Base-by-base conservation (phyloP, 2,113 vertebrate species). In the Catharus fuscescens region DNA sequence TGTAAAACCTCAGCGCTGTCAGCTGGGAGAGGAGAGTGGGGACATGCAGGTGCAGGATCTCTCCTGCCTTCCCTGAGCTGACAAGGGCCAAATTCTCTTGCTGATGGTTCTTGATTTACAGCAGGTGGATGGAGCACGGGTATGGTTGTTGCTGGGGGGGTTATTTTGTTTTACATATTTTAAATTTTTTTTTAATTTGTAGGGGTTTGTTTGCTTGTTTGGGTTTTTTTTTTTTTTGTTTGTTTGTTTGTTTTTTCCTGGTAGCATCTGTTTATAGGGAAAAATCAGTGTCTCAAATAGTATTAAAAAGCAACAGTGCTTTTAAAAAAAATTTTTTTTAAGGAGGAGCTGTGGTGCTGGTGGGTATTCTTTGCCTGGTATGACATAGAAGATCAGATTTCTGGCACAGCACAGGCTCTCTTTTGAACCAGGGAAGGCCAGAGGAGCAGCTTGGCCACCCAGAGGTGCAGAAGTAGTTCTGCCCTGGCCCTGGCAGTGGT, bases 401-500 rank as follows among this genome's bases (percentile, higher is more conserved):
- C 12, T 61, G 26, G 31, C 21, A 18, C 28, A 42, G 34, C n/a
- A 36, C 57, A 66, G 13, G 5, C 14, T 80, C 24, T 59, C 15
- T 8, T 24, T 59, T 34, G 48, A 45, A 1, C 25, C 38, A 21
- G 19, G 34, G 14, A 26, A 10, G 8, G 21, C 10, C 38, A 32
- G 45, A n/a, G 76, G 59, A 26, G 1, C 29, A 34, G 8, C 29
- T 12, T 24, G 67, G 48, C 44, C 23, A 9, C 7, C 36, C 60
- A 19, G 44, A 1, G 2, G 14, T 71, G 95, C 94, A 59, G 80
- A 66, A 88, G 53, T 34, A 65, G 48, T 48, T 92, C 44, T 36
- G 52, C 61, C 29, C 94, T 64, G 78, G 66, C 72, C 80, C 86
- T 88, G 88, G 92, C 56, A 66, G 50, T 61, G 84, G 92, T 84